Evolutionary conservation across 2,113 vertebrate species (phyloP).

Genomic region (Laticauda laticaudata): DNA sequence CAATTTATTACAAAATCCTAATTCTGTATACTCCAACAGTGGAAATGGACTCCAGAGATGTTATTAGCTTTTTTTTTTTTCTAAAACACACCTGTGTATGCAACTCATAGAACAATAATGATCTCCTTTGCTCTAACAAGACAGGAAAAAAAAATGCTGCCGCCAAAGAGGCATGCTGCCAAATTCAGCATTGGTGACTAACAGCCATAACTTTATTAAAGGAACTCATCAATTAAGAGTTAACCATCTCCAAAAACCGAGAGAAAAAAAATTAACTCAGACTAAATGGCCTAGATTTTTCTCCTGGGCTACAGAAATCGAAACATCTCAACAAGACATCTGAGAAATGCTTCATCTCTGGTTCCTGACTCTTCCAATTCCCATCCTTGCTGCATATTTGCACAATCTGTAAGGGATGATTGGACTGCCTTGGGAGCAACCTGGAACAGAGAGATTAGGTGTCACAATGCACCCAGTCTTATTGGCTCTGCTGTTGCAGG

Average conservation of each 20-base stretch:
- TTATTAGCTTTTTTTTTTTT: slow-evolving; percentile 32
- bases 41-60: slow-evolving; percentile 37
- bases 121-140: slow-evolving; percentile 44
- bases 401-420: slow-evolving; percentile 22
- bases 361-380: slow-evolving; percentile 14
- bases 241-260: slow-evolving; percentile 1
- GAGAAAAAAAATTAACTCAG: slow-evolving; percentile 19
- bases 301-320: slow-evolving; percentile 37
- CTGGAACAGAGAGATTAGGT: slow-evolving; percentile 25
- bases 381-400: neutral
- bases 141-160: slow-evolving; percentile 36
- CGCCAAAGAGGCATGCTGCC: slow-evolving; percentile 38
- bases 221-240: slow-evolving; percentile 38
- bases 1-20: slow-evolving; percentile 19
- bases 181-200: slow-evolving; percentile 46
- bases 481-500: slow-evolving; percentile 29
- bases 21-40: slow-evolving; percentile 16
- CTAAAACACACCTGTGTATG: slow-evolving; percentile 37
- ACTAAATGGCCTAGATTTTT: slow-evolving; percentile 31
- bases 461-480: neutral
- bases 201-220: slow-evolving; percentile 50
- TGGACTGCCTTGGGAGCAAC: slow-evolving; percentile 25
- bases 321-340: slow-evolving; percentile 10
- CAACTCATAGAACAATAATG: slow-evolving; percentile 36
- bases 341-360: neutral